phyloP scores from a whole-genome alignment of 2,797 vertebrate genomes.

The Pagetopsis macropterus region DNA sequence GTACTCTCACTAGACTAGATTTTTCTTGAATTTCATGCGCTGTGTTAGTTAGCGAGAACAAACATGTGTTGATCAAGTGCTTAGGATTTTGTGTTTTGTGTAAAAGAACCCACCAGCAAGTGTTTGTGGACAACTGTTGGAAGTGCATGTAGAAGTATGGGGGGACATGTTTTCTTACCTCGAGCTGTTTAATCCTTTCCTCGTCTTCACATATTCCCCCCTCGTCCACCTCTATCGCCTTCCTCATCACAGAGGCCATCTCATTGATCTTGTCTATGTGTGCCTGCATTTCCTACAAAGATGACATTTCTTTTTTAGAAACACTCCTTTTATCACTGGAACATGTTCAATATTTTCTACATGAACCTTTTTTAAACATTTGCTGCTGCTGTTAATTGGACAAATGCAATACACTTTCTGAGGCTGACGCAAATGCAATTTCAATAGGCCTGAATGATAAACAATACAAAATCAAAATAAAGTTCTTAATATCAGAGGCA shows the following conservation, averaged over 20 bases:
- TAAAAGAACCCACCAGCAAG: background rate
- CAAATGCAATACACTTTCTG: too few species aligned
- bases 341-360: too few species aligned
- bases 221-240: slow-evolving; percentile 95
- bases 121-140: background rate
- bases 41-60: background rate
- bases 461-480: too few species aligned
- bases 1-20: background rate
- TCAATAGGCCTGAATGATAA: too few species aligned
- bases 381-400: too few species aligned
- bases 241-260: slow-evolving; percentile 98
- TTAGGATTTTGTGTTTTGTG: background rate
- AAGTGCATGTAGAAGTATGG: background rate
- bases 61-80: background rate
- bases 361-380: too few species aligned
- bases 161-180: slow-evolving; percentile 79
- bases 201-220: slow-evolving; percentile 91
- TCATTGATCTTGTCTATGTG: slow-evolving; percentile 98
- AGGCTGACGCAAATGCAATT: too few species aligned
- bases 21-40: background rate
- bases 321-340: too few species aligned
- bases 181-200: slow-evolving; percentile 93
- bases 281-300: slow-evolving; percentile 90
- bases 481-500: too few species aligned
- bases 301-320: too few species aligned